phyloP scores from a whole-genome alignment of 2,113 vertebrate genomes.

The Myrmophylax atrothorax region DNA sequence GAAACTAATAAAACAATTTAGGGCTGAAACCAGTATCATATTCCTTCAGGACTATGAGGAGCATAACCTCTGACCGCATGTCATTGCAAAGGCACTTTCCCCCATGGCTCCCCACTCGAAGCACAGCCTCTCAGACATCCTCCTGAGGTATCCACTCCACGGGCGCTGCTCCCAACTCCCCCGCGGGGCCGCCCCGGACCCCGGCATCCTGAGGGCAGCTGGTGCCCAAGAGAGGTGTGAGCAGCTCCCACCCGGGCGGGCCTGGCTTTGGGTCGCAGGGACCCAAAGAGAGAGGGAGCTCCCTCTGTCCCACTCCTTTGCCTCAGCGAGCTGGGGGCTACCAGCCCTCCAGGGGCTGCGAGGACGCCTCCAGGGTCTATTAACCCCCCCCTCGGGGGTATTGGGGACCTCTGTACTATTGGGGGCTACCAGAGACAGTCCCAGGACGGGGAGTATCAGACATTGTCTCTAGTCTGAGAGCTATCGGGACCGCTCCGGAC shows the following conservation, averaged over 20 bases:
- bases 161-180: neutral
- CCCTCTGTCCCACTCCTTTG: neutral
- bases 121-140: neutral
- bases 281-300: neutral
- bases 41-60: neutral
- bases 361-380: neutral
- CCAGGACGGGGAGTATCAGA: neutral
- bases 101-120: neutral
- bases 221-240: neutral
- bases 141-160: rapidly evolving
- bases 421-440: neutral
- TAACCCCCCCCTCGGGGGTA: neutral
- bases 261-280: neutral
- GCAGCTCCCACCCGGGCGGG: neutral
- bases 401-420: neutral
- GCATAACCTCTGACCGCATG: neutral
- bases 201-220: neutral
- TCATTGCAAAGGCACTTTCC: neutral
- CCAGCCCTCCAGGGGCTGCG: neutral
- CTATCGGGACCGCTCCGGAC: neutral
- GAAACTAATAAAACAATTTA: slow-evolving; percentile 59
- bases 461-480: too few relatives aligned
- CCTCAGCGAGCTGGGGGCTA: neutral
- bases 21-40: neutral
- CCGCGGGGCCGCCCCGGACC: rapidly evolving